These are phyloP conservation scores for Leuctra nigra DNA, from an alignment of 2,888 invertebrate genomes.

Conservation along the genomic window DNA sequence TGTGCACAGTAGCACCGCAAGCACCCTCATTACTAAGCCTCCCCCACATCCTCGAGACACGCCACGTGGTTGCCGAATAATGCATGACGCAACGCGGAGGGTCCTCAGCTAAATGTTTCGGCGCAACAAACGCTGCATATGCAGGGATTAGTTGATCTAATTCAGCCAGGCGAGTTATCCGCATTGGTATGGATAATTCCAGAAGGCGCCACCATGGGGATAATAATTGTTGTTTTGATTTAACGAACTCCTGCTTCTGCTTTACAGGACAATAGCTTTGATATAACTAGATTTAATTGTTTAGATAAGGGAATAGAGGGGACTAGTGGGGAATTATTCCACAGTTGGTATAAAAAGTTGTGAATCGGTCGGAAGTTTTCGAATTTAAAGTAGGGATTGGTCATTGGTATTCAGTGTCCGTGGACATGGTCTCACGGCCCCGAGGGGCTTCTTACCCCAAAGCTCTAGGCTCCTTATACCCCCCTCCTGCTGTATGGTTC, in stretches of 20 bases:
- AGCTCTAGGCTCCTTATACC: too few species aligned
- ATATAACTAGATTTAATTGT: constrained; percentile 7
- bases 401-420: constrained; percentile 12
- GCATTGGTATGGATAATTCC: too few species aligned
- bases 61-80: constrained; percentile 2
- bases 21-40: background rate
- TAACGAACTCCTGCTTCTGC: background rate
- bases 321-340: background rate
- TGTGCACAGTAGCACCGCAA: background rate
- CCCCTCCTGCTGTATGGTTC: too few species aligned
- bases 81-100: constrained; percentile 4
- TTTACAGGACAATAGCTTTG: background rate
- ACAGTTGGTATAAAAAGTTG: constrained; percentile 3
- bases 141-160: background rate
- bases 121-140: background rate
- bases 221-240: background rate
- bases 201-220: background rate
- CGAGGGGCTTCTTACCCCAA: background rate
- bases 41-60: background rate
- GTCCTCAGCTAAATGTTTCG: constrained; percentile 1
- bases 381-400: background rate
- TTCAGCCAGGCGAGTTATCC: background rate
- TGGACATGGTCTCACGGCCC: background rate
- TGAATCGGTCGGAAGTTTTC: constrained; percentile 8
- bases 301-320: background rate